Evolutionary conservation across 2,797 vertebrate species (phyloP).

Genomic region (Acanthiza pusilla): DNA sequence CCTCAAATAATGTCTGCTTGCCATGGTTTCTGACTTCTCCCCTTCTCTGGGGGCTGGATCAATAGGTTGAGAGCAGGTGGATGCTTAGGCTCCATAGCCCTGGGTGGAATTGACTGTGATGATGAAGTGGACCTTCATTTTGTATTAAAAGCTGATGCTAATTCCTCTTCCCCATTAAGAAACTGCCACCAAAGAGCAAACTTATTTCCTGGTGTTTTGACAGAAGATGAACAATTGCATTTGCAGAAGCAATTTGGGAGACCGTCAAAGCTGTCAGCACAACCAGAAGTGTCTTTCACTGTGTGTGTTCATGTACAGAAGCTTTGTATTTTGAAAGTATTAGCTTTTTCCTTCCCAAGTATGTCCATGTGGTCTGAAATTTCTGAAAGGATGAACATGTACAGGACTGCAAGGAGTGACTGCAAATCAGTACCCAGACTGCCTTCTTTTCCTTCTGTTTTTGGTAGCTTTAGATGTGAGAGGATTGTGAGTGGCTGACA

Average conservation of each 20-base stretch:
- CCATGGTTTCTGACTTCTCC: background rate
- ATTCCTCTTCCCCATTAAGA: slow-evolving; percentile 50
- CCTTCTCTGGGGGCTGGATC: background rate
- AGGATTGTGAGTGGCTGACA: background rate
- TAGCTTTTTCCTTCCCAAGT: background rate
- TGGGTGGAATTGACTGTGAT: background rate
- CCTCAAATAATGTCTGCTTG: background rate
- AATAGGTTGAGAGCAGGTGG: background rate
- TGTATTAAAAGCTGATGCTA: slow-evolving; percentile 20
- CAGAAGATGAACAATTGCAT: slow-evolving; percentile 45
- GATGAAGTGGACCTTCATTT: slow-evolving; percentile 20
- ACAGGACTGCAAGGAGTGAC: background rate
- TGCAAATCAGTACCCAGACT: background rate
- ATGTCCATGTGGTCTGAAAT: background rate
- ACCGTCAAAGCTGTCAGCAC: slow-evolving; percentile 29
- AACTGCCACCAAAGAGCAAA: slow-evolving; percentile 26
- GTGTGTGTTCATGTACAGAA: background rate
- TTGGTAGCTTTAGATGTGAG: background rate
- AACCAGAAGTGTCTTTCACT: background rate
- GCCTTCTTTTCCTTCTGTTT: background rate
- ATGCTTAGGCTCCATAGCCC: background rate
- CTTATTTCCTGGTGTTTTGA: slow-evolving; percentile 58
- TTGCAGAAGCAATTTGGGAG: slow-evolving; percentile 49
- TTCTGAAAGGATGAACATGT: background rate
- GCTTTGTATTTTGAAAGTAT: background rate